Base-by-base conservation (phyloP, 2,797 vertebrate species). In the Delichon dasypus region DNA sequence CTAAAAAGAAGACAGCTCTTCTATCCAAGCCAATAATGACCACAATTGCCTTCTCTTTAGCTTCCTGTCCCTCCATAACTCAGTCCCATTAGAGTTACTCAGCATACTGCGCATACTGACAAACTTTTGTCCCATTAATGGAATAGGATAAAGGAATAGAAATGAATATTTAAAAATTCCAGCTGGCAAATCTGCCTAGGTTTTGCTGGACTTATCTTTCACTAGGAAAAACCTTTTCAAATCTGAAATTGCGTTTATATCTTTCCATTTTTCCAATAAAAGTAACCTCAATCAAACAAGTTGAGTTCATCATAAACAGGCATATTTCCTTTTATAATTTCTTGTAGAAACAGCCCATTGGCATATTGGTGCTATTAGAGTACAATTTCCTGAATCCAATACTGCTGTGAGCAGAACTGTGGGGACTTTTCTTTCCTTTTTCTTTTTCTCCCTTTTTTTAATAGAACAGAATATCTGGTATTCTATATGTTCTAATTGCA, bases 391-490 rank as follows among this genome's bases (percentile, higher is more conserved):
- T 47, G 73, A 68, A 79, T 74, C 25, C 5, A 14, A 85, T 40
- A 62, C 7, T 68, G 27, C 16, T 18, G 44, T 67, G 5, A 61
- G 34, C 23, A 66, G 34, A 85, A 76, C 12, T 25, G 44, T 51
- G 22, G 16, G 9, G 0, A 2, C 22, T n/a, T 42, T 29, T 3
- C 4, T 15, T 29, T 11, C 0, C 16, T 26, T 6, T 2, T 22
- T 16, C 18, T 6, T 10, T 19, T 1, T 1, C 1, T 0, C 0
- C 2, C 8, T 0, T 4, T 47, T 84, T 84, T 78, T 12, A 64
- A 42, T 36, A 79, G 36, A 94, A 85, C 21, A 48, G 21, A 8
- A 11, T 75, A 60, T 80, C 19, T 62, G 20, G 9, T 65, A 83
- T 80, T 88, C 54, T 32, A 51, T 57, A 70, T 72, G 25, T 7